Base-by-base conservation (phyloP, 2,113 vertebrate species). In the Mormoops blainvillei region DNA sequence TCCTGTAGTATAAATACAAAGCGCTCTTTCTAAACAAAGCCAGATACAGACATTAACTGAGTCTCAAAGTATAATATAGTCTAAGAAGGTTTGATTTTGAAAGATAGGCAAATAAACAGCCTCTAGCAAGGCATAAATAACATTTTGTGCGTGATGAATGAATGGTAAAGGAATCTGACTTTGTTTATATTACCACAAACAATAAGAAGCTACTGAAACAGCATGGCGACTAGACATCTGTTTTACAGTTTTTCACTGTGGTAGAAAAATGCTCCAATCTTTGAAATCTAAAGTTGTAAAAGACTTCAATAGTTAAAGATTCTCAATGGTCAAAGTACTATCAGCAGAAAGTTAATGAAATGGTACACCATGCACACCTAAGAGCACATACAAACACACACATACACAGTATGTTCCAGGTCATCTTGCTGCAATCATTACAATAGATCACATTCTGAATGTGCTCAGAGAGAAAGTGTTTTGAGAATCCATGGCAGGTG, bases 261-360 rank as follows among this genome's bases (percentile, higher is more conserved):
- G 33, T 43, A 93, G n/a, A 73, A 88, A 94, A 84, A 38, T 16
- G 45, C 38, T 93, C 41, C 50, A 76, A 24, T 89, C 63, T 93
- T 89, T 81, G 18, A 94, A 93, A 96, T 87, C 48, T 82, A 65
- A 91, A 82, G 19, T 78, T 87, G 52, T 73, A 93, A 95, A 93
- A 84, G 15, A 89, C 13, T 16, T 56, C 45, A 90, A 90, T 52
- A 31, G 54, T 43, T 28, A 61, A 43, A 73, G 28, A 89, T 54
- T 91, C n/a, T 89, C 70, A 89, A 50, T 1, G 86, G 41, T 61
- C 43, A 65, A 93, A 95, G 31, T 38, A 84, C 52, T 54, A 61
- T 33, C 76, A 48, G 19, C 14, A 38, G 70, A 73, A 93, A 68
- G 15, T 26, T 63, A 80, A 76, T 81, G 33, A 63, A 70, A 61